A percentile compares a stretch with the other conserved stretches of the same genome.
These are phyloP conservation scores for Aselliscus stoliczkanus DNA, from an alignment of 2,797 vertebrate species.

Conservation along the genomic window DNA sequence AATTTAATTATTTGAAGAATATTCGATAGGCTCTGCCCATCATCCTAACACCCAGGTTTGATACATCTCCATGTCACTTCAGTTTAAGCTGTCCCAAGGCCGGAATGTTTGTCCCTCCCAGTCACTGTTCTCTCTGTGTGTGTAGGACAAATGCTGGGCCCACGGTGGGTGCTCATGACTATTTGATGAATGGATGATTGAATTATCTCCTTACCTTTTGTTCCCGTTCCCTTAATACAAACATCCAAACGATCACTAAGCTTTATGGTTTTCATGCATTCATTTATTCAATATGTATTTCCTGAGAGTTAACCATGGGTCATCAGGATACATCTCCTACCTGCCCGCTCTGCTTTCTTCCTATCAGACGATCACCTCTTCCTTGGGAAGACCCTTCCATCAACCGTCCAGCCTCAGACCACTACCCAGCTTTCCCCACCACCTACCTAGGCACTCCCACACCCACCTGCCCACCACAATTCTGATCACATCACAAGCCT, in stretches of 20 bases:
- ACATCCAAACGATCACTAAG: too few species aligned
- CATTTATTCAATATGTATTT: background rate
- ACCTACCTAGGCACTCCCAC: rapidly evolving
- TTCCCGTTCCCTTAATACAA: background rate
- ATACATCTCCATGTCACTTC: background rate
- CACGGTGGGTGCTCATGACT: background rate
- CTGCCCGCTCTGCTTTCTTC: background rate
- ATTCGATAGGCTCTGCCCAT: background rate
- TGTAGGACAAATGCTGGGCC: background rate
- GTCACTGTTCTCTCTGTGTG: background rate
- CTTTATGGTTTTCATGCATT: background rate
- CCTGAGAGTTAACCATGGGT: background rate
- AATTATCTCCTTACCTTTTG: background rate
- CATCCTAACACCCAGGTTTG: background rate
- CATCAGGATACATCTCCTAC: background rate
- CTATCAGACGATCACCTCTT: background rate
- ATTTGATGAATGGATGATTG: background rate
- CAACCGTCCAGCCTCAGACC: background rate
- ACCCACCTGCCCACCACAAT: background rate
- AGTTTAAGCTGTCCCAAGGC: background rate
- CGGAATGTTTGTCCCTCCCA: background rate
- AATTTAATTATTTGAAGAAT: background rate
- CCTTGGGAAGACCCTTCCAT: background rate
- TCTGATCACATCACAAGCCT: background rate
- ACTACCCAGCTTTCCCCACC: background rate